Evolutionary conservation across 1,140 invertebrate genomes (phyloP).

Genomic region (Drosophila mojavensis): DNA sequence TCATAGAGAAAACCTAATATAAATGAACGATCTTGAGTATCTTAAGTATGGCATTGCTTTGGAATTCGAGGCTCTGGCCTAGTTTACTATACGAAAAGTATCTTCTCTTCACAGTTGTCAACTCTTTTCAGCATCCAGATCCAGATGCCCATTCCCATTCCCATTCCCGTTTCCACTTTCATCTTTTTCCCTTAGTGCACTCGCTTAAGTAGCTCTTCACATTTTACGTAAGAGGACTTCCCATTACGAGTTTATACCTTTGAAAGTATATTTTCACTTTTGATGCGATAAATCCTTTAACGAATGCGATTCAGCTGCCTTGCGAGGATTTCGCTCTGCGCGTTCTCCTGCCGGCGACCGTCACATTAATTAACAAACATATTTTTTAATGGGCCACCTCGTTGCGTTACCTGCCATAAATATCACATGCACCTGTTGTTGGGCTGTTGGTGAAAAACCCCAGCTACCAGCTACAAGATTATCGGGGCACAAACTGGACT

Average conservation of each 20-base stretch:
- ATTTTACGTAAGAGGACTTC: background rate
- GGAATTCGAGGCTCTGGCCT: too few species aligned
- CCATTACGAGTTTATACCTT: background rate
- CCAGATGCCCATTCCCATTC: too few species aligned
- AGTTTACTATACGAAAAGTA: too few species aligned
- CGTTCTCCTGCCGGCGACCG: background rate
- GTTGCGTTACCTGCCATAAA: slow-evolving; percentile 31
- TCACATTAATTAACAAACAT: slow-evolving; percentile 30
- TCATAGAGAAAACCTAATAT: too few species aligned
- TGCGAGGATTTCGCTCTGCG: slow-evolving; percentile 16
- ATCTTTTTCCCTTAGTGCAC: background rate
- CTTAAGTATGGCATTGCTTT: too few species aligned
- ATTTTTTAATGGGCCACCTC: slow-evolving; percentile 13
- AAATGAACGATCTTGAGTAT: too few species aligned
- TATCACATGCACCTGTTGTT: slow-evolving; percentile 49
- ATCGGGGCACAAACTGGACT: slow-evolving; percentile 1
- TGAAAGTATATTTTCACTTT: background rate
- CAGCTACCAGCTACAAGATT: slow-evolving; percentile 46
- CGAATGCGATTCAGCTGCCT: background rate
- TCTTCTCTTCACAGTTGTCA: too few species aligned
- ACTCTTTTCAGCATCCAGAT: too few species aligned
- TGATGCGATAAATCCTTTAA: background rate
- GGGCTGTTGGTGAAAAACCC: slow-evolving; percentile 29
- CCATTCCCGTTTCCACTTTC: too few species aligned
- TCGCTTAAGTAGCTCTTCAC: background rate